phyloP scores from a whole-genome alignment of 2,113 vertebrate genomes.

The Takifugu bimaculatus region DNA sequence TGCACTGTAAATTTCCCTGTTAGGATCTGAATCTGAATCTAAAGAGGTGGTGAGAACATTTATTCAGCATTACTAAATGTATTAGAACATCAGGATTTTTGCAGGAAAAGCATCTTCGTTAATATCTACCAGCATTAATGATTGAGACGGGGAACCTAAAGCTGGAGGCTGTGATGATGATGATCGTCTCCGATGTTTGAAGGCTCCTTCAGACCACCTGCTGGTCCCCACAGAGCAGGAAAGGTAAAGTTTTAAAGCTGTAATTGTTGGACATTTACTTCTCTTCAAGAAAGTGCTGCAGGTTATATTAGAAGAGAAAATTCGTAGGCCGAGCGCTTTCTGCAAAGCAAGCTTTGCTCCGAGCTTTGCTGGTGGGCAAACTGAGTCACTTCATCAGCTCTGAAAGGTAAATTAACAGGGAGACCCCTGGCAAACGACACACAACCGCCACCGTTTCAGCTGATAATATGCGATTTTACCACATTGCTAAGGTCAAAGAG shows the following conservation, averaged over 20 bases:
- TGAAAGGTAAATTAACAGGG: too few species aligned
- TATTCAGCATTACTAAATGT: too few species aligned
- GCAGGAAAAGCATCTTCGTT: too few species aligned
- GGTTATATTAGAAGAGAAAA: constrained; percentile 18
- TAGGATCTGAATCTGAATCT: too few species aligned
- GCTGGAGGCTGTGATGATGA: not conserved
- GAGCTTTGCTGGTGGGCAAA: constrained; percentile 44
- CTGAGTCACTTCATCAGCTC: not conserved
- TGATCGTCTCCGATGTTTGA: not conserved
- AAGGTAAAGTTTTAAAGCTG: not conserved
- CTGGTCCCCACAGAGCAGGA: constrained; percentile 12
- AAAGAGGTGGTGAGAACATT: not conserved
- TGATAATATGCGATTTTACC: not conserved
- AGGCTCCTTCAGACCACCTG: not conserved
- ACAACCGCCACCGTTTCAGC: constrained; percentile 34
- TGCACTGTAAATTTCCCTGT: too few species aligned
- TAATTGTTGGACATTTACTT: constrained; percentile 1
- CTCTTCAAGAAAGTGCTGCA: constrained; percentile 22
- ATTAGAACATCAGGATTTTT: not conserved
- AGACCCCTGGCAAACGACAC: constrained; percentile 8
- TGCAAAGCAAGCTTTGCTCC: constrained; percentile 29
- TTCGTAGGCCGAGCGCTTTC: constrained; percentile 24
- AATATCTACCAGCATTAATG: too few species aligned
- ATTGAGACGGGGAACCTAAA: not conserved
- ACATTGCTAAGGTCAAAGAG: too few species aligned